Evolutionary conservation across 2,797 vertebrate genomes (phyloP).

Genomic region (Garrulus glandarius): DNA sequence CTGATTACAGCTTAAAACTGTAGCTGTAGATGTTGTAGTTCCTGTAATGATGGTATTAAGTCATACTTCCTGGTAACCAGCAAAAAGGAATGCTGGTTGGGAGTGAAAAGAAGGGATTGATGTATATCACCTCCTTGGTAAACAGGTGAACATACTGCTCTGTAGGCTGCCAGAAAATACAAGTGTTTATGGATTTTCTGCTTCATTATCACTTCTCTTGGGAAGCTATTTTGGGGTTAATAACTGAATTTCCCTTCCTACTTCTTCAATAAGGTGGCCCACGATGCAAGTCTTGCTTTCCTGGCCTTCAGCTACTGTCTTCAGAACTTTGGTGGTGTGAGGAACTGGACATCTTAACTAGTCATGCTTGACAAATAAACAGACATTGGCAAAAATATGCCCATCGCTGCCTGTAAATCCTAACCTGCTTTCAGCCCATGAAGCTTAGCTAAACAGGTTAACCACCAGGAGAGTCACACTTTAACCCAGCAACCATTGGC

Average conservation of each 20-base stretch:
- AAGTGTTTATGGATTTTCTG: background rate
- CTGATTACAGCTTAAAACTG: background rate
- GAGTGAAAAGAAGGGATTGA: background rate
- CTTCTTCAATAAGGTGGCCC: slow-evolving; percentile 57
- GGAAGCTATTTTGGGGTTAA: background rate
- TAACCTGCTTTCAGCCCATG: slow-evolving; percentile 19
- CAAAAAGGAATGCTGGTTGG: background rate
- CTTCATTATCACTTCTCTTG: background rate
- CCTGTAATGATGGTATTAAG: background rate
- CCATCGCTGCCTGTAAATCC: background rate
- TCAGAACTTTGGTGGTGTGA: slow-evolving; percentile 63
- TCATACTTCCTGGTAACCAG: background rate
- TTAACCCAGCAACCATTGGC: slow-evolving; percentile 16
- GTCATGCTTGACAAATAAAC: slow-evolving; percentile 25
- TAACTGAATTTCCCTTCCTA: slow-evolving; percentile 42
- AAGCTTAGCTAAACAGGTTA: slow-evolving; percentile 45
- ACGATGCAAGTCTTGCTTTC: slow-evolving; percentile 47
- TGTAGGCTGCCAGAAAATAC: background rate
- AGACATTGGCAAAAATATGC: background rate
- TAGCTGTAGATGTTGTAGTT: background rate
- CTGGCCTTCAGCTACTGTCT: slow-evolving; percentile 58
- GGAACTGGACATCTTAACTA: slow-evolving; percentile 23
- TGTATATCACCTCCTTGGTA: background rate
- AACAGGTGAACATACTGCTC: background rate
- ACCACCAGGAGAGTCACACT: background rate